Evolutionary conservation across 1,140 invertebrate genomes (phyloP).

Genomic region (Polyergus mexicanus): DNA sequence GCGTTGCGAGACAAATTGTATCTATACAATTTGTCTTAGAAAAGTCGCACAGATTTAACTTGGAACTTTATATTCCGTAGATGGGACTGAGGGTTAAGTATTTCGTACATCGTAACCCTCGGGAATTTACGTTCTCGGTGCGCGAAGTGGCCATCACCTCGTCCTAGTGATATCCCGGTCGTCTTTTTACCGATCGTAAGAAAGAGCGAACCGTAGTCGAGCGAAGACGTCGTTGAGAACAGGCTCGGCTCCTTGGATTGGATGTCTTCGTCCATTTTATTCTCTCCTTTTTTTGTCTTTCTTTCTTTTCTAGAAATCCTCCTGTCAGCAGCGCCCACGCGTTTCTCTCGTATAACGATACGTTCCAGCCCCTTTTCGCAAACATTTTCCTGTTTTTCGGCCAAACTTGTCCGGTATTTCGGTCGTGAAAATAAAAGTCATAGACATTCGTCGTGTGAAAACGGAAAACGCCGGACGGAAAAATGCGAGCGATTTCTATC

Average conservation of each 20-base stretch:
- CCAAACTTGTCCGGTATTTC: background rate
- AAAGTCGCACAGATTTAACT: background rate
- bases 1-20: no score
- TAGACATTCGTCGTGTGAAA: background rate
- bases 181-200: slow-evolving; percentile 41
- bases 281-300: background rate
- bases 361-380: background rate
- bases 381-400: slow-evolving; percentile 7
- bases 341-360: background rate
- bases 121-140: slow-evolving; percentile 26
- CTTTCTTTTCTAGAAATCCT: background rate
- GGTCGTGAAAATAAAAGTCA: slow-evolving; percentile 17
- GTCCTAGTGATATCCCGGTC: background rate
- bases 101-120: slow-evolving; percentile 13
- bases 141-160: background rate
- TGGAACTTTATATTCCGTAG: background rate
- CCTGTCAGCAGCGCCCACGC: slow-evolving; percentile 16
- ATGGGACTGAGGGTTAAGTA: background rate
- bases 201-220: background rate
- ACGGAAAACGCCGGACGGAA: background rate
- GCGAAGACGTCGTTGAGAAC: slow-evolving; percentile 1
- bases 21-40: background rate
- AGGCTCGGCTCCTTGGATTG: background rate
- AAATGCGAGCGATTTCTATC: background rate
- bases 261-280: slow-evolving; percentile 13